Evolutionary conservation across 2,888 invertebrate genomes (phyloP).

Genomic region (Ochlodes sylvanus): DNA sequence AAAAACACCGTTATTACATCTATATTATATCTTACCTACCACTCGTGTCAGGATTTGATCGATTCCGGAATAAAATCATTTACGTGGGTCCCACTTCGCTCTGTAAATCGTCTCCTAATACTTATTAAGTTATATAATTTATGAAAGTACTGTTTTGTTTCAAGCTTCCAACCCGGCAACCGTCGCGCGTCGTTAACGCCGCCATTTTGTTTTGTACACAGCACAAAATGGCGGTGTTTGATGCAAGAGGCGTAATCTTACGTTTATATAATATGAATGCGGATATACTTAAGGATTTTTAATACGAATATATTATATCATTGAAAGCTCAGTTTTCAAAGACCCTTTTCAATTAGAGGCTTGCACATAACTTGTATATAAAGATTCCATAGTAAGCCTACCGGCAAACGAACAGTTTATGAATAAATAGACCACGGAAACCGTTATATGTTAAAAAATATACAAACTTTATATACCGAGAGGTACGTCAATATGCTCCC

Average conservation of each 20-base stretch:
- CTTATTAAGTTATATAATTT: slow-evolving; percentile 16
- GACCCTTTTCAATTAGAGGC: slow-evolving; percentile 75
- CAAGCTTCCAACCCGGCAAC: slow-evolving; percentile 37
- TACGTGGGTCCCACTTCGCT: slow-evolving; percentile 68
- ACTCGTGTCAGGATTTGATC: slow-evolving; percentile 37
- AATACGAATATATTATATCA: slow-evolving; percentile 67
- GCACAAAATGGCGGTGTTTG: slow-evolving; percentile 46
- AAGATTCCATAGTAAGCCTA: slow-evolving; percentile 48
- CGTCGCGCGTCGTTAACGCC: slow-evolving; percentile 30
- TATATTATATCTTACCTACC: slow-evolving; percentile 23
- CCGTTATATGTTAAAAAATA: slow-evolving; percentile 46
- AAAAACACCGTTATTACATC: slow-evolving; percentile 52
- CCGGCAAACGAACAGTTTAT: slow-evolving; percentile 48
- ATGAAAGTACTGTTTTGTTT: slow-evolving; percentile 31
- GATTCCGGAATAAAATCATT: slow-evolving; percentile 49
- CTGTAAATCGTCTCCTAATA: slow-evolving; percentile 45
- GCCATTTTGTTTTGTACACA: slow-evolving; percentile 53
- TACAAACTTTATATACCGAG: slow-evolving; percentile 45
- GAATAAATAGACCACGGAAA: slow-evolving; percentile 42
- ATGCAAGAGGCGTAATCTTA: slow-evolving; percentile 46
- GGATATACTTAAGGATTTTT: slow-evolving; percentile 50
- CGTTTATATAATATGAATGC: slow-evolving; percentile 42
- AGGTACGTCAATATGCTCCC: slow-evolving; percentile 51
- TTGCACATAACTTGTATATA: slow-evolving; percentile 50
- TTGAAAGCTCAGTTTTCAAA: slow-evolving; percentile 80